A percentile compares a stretch with the other conserved stretches of the same genome.
These are phyloP conservation scores for Megalops cyprinoides DNA, from an alignment of 2,797 vertebrate species.

Conservation along the genomic window DNA sequence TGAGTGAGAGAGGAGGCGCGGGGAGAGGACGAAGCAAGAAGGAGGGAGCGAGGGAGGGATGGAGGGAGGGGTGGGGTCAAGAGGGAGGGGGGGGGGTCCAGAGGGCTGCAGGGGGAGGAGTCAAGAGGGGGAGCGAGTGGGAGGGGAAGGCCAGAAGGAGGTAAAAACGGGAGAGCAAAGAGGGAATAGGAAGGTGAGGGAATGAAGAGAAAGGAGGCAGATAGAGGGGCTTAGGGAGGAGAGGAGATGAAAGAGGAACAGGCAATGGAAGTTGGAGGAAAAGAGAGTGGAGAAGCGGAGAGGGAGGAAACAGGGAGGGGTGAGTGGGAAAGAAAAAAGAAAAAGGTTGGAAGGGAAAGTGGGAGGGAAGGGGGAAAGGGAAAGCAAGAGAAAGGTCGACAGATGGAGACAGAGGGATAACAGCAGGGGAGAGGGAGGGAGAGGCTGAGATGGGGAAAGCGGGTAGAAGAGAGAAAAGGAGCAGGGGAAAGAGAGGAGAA, in stretches of 20 bases:
- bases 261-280: neutral
- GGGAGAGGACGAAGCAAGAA: neutral
- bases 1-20: slow-evolving; percentile 57
- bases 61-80: neutral
- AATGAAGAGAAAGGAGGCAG: neutral
- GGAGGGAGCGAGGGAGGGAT: neutral
- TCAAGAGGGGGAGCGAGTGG: neutral
- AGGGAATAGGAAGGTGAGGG: neutral
- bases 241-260: neutral
- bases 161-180: neutral
- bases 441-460: neutral
- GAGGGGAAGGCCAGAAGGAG: neutral
- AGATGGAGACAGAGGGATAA: neutral
- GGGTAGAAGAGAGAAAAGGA: neutral
- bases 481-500: neutral
- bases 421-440: neutral
- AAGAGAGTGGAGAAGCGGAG: neutral
- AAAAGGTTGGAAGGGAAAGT: neutral
- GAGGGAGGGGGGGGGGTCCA: neutral
- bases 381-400: neutral
- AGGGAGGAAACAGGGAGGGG: neutral
- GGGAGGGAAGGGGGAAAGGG: slow-evolving; percentile 5
- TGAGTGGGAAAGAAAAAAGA: no score
- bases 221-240: neutral
- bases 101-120: no score